Conservation (phyloP, 1,140 invertebrate genomes). For the Penaeus indicus region DNA sequence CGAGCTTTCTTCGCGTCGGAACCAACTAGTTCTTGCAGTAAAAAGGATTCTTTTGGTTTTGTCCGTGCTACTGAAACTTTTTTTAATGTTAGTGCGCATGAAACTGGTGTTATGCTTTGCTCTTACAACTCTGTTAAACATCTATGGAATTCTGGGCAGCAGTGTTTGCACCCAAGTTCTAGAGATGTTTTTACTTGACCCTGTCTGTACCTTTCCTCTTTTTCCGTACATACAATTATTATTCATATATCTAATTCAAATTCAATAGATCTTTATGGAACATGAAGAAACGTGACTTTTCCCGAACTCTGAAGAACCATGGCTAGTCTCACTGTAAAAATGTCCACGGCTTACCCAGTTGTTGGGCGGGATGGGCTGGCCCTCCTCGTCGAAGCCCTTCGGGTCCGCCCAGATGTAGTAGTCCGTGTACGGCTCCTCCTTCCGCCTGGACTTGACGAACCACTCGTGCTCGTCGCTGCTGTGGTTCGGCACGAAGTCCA, state of each 20-base stretch:
- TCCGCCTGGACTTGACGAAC: conserved; percentile 42
- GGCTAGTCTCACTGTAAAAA: background rate
- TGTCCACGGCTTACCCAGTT: conserved; percentile 2
- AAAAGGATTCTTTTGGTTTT: background rate
- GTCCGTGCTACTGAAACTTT: background rate
- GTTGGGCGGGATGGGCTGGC: conserved; percentile 59
- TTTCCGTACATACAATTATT: no score
- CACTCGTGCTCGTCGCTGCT: no score
- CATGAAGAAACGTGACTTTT: background rate
- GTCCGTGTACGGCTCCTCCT: conserved; percentile 53
- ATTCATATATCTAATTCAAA: no score
- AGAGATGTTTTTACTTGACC: no score
- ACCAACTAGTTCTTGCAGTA: background rate
- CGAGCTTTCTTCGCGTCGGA: no score
- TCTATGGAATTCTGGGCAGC: background rate
- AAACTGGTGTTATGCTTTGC: no score
- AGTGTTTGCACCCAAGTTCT: background rate
- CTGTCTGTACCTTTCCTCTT: no score
- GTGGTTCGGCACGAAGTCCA: conserved; percentile 88
- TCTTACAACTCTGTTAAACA: no score
- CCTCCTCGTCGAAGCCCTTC: conserved; percentile 24
- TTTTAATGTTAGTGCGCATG: no score
- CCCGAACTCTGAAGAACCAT: background rate
- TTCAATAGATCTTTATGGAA: background rate
- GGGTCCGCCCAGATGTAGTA: conserved; percentile 65